These are phyloP conservation scores for Orthonevra nobilis DNA, from an alignment of 2,888 invertebrate genomes.

Conservation along the genomic window DNA sequence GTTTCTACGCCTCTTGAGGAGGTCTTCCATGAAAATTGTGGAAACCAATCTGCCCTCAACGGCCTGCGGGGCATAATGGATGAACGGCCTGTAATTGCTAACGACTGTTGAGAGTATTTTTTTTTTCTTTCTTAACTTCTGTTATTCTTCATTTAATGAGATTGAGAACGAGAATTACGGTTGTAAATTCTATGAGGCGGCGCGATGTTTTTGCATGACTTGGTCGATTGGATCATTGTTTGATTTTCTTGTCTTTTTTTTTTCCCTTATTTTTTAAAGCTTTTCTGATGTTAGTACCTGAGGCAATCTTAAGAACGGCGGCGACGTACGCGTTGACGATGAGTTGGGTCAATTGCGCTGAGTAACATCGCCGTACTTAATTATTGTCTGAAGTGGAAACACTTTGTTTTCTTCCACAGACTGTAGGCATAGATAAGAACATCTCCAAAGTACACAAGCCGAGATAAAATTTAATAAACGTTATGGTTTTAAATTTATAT, in stretches of 20 bases:
- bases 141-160: constrained; percentile 50
- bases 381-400: no score
- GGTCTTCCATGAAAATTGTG: constrained; percentile 45
- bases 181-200: constrained; percentile 16
- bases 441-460: no score
- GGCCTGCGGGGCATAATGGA: constrained; percentile 46
- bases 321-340: neutral
- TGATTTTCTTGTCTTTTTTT: constrained; percentile 12
- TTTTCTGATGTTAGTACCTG: no score
- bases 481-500: no score
- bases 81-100: constrained; percentile 26
- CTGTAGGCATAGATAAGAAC: no score
- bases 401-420: no score
- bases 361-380: constrained; percentile 20
- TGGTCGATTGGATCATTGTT: constrained; percentile 32
- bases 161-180: constrained; percentile 56
- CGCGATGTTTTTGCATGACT: neutral
- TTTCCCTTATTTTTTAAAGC: no score
- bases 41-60: constrained; percentile 16
- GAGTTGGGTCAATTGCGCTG: constrained; percentile 33
- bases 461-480: no score
- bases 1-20: constrained; percentile 30
- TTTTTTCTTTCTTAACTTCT: neutral
- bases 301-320: neutral
- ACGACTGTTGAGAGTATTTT: constrained; percentile 5